Base-by-base conservation (phyloP, 2,113 vertebrate species). In the Panurus biarmicus region DNA sequence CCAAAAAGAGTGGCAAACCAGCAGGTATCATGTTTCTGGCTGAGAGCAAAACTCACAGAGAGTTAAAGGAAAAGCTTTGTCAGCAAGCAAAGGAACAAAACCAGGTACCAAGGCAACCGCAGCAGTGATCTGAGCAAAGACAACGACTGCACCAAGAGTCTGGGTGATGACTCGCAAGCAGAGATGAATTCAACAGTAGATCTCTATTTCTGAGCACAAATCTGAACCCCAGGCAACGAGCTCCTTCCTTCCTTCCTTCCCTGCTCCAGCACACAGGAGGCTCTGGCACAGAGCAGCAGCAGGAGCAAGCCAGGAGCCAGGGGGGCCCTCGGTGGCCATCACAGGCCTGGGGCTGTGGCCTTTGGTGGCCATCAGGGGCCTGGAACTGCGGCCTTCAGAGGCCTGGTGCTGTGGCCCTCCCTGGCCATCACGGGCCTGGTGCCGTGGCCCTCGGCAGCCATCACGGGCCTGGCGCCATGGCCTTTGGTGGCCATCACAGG, bases 151-250 rank as follows among this genome's bases (percentile, higher is more conserved):
- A 10, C 10, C 21, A 1, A 33, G 66, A 40, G 54, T 19, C 72
- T 22, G 31, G 51, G 19, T 24, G 54, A 31, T 5, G 8, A 47
- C 57, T 64, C 38, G 12, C 72, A 79, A 50, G 6, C 42, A 3
- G 8, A 45, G 31, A 17, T 2, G 1, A 40, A 73, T 35, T 45
- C 0, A 0, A 58, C n/a, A 57, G 35, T 1, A 47, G 44, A 26
- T 38, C 79, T 67, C 40, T 42, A 42, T 12, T 42, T 11, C 26
- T 47, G 12, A 13, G 44, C 44, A 75, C 65, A 88, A 70, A n/a
- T 8, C 14, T 8, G 48, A 70, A 65, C 10, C 28, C 47, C 9
- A 5, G 45, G 69, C 36, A 50, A 17, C 0, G 4, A 36, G 14
- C 14, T 25, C 19, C 56, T 69, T 69, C 42, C 64, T 83, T 94